Conservation (phyloP, 2,888 invertebrate genomes). For the Nemotelus pantherinus region DNA sequence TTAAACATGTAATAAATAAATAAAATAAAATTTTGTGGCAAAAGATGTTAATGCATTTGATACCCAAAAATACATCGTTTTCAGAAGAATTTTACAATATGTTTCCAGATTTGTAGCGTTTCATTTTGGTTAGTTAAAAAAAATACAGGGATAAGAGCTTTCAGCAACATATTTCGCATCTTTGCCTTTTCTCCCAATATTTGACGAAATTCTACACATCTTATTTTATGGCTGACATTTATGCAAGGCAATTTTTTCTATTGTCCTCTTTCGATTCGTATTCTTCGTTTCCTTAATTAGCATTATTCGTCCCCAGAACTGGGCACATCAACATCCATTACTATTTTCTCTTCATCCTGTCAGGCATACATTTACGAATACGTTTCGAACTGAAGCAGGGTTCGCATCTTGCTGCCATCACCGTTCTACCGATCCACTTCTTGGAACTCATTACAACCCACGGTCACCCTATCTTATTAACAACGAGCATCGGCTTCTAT, state of each 20-base stretch:
- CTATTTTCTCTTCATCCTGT: background rate
- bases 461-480: constrained; percentile 25
- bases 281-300: constrained; percentile 45
- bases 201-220: too few species aligned
- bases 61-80: too few species aligned
- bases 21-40: too few species aligned
- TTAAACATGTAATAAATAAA: too few species aligned
- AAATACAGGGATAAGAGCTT: too few species aligned
- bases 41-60: too few species aligned
- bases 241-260: constrained; percentile 31
- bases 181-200: too few species aligned
- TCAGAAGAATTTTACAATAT: too few species aligned
- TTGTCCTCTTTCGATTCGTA: constrained; percentile 38
- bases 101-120: too few species aligned
- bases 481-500: background rate
- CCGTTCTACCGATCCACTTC: background rate
- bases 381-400: constrained; percentile 20
- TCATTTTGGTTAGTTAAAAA: too few species aligned
- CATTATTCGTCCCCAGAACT: constrained; percentile 36
- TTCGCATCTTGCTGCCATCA: constrained; percentile 3
- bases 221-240: background rate
- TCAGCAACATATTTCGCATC: background rate
- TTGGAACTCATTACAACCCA: constrained; percentile 38
- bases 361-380: background rate
- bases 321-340: constrained; percentile 9